Percentiles rank a stretch among this genome's conserved stretches.
These are phyloP conservation scores for Sphaerodactylus townsendi DNA, from an alignment of 2,113 vertebrate species.

Conservation along the genomic window DNA sequence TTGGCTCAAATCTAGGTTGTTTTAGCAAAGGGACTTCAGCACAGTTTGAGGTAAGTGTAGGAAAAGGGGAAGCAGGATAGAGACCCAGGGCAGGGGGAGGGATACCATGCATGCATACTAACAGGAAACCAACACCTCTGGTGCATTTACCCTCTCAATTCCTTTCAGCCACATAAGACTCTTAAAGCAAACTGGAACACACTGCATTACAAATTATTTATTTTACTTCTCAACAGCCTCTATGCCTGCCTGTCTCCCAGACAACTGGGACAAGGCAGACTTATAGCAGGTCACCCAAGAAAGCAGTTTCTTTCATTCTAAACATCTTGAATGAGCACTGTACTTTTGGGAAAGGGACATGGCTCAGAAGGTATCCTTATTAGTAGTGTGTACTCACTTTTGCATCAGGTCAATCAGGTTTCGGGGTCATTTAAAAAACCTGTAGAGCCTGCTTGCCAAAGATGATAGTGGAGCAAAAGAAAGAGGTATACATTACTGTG, in stretches of 20 bases:
- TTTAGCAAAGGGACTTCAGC: slow-evolving; percentile 59
- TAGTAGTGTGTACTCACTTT: neutral
- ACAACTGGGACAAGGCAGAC: no score
- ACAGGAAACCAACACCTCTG: slow-evolving; percentile 51
- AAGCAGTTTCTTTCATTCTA: neutral
- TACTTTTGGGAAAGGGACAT: neutral
- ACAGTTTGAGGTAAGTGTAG: slow-evolving; percentile 22
- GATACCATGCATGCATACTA: slow-evolving; percentile 3
- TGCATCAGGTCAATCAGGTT: neutral
- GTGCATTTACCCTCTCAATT: no score
- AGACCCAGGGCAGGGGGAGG: neutral
- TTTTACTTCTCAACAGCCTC: no score
- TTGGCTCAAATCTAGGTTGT: slow-evolving; percentile 23
- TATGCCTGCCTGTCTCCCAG: no score
- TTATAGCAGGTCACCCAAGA: neutral
- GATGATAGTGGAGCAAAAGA: neutral
- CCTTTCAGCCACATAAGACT: slow-evolving; percentile 48
- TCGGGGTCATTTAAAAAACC: neutral
- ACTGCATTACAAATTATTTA: neutral
- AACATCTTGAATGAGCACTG: neutral
- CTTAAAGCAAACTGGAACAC: no score
- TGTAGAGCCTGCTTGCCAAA: neutral
- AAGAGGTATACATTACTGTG: neutral
- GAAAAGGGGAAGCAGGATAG: slow-evolving; percentile 5
- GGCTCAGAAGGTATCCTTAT: neutral